phyloP scores from a whole-genome alignment of 2,113 vertebrate species.

The Lonchura striata region DNA sequence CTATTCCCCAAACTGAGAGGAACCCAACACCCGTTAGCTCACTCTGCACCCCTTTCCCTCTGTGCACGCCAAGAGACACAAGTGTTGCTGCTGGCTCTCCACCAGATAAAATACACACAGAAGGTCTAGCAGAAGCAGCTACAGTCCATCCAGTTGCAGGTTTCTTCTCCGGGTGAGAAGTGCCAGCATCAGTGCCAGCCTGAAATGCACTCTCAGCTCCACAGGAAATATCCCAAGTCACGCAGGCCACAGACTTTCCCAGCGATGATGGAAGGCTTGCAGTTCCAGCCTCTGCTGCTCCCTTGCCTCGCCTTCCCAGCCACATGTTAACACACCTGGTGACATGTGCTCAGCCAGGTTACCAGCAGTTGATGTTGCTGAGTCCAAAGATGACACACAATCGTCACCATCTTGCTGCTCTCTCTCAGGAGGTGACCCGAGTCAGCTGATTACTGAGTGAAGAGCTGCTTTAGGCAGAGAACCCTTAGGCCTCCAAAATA shows the following conservation, averaged over 20 bases:
- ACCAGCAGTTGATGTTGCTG: neutral
- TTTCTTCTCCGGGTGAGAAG: neutral
- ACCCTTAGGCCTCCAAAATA: neutral
- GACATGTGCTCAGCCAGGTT: neutral
- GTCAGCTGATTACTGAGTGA: neutral
- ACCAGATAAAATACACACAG: fast-evolving
- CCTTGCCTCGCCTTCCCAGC: neutral
- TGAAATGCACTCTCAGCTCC: neutral
- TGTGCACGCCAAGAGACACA: fast-evolving
- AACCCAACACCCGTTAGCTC: fast-evolving
- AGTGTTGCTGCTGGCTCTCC: neutral
- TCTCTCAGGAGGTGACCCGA: neutral
- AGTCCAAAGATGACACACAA: neutral
- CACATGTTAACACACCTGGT: fast-evolving
- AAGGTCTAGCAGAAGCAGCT: neutral
- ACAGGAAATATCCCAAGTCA: neutral
- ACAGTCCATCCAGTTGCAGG: neutral
- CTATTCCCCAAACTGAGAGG: neutral
- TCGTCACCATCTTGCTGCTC: neutral
- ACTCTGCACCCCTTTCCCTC: neutral
- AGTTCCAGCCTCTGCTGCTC: neutral
- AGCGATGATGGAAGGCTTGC: fast-evolving
- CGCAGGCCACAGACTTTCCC: neutral
- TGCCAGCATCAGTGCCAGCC: neutral
- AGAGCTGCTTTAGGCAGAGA: neutral